These are phyloP conservation scores for Campylomormyrus tamandua DNA, from an alignment of 2,113 vertebrate species.

Conservation along the genomic window DNA sequence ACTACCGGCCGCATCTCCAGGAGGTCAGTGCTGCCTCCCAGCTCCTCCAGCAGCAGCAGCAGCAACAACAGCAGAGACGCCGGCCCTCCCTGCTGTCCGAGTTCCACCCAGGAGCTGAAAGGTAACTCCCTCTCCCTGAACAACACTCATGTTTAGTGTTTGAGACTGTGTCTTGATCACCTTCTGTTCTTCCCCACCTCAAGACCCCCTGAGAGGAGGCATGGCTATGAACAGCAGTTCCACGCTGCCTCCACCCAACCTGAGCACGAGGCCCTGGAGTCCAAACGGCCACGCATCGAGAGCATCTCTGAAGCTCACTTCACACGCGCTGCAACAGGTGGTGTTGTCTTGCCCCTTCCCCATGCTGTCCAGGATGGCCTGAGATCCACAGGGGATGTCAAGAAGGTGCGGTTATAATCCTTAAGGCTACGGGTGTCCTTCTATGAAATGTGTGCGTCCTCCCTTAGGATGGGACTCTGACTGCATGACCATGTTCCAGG, in stretches of 20 bases:
- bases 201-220: constrained; percentile 91
- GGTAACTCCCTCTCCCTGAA: constrained; percentile 52
- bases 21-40: constrained; percentile 68
- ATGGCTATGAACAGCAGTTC: constrained; percentile 86
- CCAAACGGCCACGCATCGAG: constrained; percentile 87
- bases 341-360: constrained; percentile 67
- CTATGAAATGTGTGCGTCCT: background rate
- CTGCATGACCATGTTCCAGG: constrained; percentile 55
- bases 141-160: background rate
- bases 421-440: background rate
- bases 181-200: constrained; percentile 10
- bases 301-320: constrained; percentile 79
- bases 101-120: constrained; percentile 89
- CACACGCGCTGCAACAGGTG: constrained; percentile 59
- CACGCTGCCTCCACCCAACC: constrained; percentile 66
- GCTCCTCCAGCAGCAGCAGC: constrained; percentile 26
- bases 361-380: constrained; percentile 81
- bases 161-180: background rate
- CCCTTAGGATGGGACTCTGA: background rate
- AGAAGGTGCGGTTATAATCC: constrained; percentile 69
- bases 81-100: constrained; percentile 91
- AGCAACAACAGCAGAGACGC: constrained; percentile 74
- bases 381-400: constrained; percentile 73
- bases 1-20: constrained; percentile 82
- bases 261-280: constrained; percentile 81